Evolutionary conservation across 1,140 invertebrate genomes (phyloP).

Genomic region (Rhagoletis zephyria): DNA sequence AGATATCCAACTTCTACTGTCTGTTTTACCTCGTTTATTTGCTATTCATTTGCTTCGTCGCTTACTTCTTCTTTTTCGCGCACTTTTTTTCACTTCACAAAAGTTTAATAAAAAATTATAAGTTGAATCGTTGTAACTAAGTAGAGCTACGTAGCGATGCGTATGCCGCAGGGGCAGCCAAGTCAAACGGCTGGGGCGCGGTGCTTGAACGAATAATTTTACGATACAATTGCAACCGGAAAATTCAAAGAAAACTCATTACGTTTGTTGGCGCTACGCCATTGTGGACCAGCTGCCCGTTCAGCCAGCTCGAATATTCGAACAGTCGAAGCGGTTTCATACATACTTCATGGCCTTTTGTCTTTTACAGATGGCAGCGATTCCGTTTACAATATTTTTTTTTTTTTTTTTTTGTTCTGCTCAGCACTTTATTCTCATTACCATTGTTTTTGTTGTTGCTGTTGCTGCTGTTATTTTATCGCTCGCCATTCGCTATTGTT

Average conservation of each 20-base stretch:
- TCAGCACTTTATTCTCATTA: constrained; percentile 16
- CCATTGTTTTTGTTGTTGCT: constrained; percentile 29
- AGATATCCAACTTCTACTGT: too few relatives aligned
- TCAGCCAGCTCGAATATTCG: too few relatives aligned
- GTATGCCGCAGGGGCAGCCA: neutral
- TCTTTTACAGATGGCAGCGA: constrained; percentile 35
- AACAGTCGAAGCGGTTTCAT: too few relatives aligned
- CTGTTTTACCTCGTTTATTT: too few relatives aligned
- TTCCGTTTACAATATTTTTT: constrained; percentile 20
- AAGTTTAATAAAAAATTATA: constrained; percentile 41
- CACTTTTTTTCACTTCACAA: neutral
- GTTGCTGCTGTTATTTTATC: neutral
- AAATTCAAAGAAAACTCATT: constrained; percentile 50
- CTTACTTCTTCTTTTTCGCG: neutral
- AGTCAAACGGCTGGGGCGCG: constrained; percentile 16
- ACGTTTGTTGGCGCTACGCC: constrained; percentile 22
- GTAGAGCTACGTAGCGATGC: too few relatives aligned
- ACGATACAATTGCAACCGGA: constrained; percentile 44
- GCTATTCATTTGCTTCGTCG: too few relatives aligned
- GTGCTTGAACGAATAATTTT: constrained; percentile 37
- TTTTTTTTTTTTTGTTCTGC: neutral
- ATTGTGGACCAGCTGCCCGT: constrained; percentile 2
- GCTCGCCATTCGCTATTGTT: neutral
- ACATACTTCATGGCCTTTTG: neutral
- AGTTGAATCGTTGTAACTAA: neutral